Conservation (phyloP, 1,140 invertebrate species). For the Protaetia brevitarsis region DNA sequence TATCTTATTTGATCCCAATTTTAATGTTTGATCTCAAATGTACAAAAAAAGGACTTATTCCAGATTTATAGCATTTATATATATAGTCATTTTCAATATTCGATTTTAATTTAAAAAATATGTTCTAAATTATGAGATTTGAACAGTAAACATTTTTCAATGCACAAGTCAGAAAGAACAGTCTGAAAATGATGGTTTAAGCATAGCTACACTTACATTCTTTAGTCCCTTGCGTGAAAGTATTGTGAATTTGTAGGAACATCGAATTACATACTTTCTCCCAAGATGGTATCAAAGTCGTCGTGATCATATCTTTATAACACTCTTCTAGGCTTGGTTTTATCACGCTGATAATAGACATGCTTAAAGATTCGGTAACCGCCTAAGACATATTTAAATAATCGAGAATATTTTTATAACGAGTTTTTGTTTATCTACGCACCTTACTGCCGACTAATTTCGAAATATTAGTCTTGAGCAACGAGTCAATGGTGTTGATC, state of each 20-base stretch:
- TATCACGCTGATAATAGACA: slow-evolving; percentile 63
- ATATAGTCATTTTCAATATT: too few relatives aligned
- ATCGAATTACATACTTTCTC: slow-evolving; percentile 81
- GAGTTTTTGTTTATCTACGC: slow-evolving; percentile 31
- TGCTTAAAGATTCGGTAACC: slow-evolving; percentile 70
- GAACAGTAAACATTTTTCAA: too few relatives aligned
- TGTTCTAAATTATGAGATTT: too few relatives aligned
- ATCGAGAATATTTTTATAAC: neutral
- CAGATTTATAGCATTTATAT: too few relatives aligned
- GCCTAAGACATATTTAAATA: too few relatives aligned
- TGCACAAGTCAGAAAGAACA: too few relatives aligned
- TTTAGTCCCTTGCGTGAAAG: slow-evolving; percentile 78
- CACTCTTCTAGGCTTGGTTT: slow-evolving; percentile 64
- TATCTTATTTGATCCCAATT: too few relatives aligned
- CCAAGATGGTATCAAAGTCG: slow-evolving; percentile 74
- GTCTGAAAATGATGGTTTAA: too few relatives aligned
- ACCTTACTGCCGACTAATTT: slow-evolving; percentile 75
- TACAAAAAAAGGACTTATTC: too few relatives aligned
- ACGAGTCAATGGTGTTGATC: slow-evolving; percentile 64
- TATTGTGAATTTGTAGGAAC: slow-evolving; percentile 83
- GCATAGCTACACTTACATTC: too few relatives aligned
- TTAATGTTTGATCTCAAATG: too few relatives aligned
- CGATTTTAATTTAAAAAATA: too few relatives aligned
- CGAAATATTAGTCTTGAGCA: slow-evolving; percentile 74
- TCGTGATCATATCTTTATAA: slow-evolving; percentile 72